Conservation (phyloP, 2,113 vertebrate species). For the Micronisus gabar region DNA sequence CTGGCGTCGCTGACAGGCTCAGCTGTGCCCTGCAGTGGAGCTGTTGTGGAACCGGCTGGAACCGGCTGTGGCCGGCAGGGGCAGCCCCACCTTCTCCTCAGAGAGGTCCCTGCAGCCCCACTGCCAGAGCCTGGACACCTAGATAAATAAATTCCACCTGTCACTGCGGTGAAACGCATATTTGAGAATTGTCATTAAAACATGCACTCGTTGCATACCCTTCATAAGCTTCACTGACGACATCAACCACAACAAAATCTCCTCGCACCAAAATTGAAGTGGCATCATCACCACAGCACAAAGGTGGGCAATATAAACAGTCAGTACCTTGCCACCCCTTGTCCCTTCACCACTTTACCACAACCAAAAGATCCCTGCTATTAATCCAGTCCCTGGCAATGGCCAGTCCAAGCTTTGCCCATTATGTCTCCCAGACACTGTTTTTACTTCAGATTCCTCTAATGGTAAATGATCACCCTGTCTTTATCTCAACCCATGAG, state of each 20-base stretch:
- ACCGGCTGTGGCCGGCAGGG: background rate
- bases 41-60: background rate
- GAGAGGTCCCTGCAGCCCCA: background rate
- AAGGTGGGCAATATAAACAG: background rate
- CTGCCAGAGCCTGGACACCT: background rate
- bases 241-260: background rate
- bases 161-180: accelerated
- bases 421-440: background rate
- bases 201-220: accelerated
- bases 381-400: background rate
- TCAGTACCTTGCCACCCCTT: background rate
- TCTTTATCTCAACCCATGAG: background rate
- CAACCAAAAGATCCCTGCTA: background rate
- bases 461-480: background rate
- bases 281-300: accelerated
- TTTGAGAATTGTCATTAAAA: background rate
- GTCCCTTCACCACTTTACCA: background rate
- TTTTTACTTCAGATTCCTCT: background rate
- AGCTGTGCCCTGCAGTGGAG: background rate
- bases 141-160: background rate
- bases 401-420: background rate
- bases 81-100: background rate
- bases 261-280: accelerated
- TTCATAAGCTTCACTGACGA: background rate
- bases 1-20: background rate